A percentile compares a stretch with the other conserved stretches of the same genome.
Evolutionary conservation across 2,113 vertebrate species (phyloP).

Genomic region (Oncorhynchus kisutch): DNA sequence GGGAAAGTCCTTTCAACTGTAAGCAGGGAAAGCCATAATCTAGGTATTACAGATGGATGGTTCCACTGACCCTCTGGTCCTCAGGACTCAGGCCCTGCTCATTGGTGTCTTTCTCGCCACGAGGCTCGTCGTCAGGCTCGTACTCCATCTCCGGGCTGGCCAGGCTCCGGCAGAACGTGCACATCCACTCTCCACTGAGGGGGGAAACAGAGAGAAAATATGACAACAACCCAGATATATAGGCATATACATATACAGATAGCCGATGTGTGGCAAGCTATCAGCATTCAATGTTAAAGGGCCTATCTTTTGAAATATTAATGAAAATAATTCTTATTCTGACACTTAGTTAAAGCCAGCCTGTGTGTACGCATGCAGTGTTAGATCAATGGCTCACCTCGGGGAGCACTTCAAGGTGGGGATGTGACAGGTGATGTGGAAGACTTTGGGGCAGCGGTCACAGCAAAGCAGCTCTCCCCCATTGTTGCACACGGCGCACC

Average conservation of each 20-base stretch:
- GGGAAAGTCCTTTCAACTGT: too few relatives aligned
- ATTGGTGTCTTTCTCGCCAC: constrained; percentile 80
- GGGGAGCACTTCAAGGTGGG: constrained; percentile 89
- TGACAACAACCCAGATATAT: too few relatives aligned
- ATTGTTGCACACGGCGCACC: constrained; percentile 97
- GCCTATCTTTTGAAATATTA: too few relatives aligned
- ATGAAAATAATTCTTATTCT: too few relatives aligned
- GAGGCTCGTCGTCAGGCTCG: constrained; percentile 79
- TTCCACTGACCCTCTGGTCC: constrained; percentile 86
- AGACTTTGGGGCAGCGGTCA: constrained; percentile 97
- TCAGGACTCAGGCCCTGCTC: constrained; percentile 83
- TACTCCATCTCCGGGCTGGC: constrained; percentile 86
- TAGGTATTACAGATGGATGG: too few relatives aligned
- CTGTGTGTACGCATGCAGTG: too few relatives aligned
- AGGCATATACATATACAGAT: too few relatives aligned
- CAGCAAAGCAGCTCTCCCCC: constrained; percentile 95
- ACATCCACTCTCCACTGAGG: constrained; percentile 88
- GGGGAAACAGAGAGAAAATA: constrained; percentile 1
- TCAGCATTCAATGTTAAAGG: too few relatives aligned
- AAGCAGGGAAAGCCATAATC: too few relatives aligned
- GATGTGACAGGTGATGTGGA: constrained; percentile 97
- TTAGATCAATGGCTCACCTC: constrained; percentile 84
- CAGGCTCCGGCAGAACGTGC: constrained; percentile 88
- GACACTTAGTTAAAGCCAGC: too few relatives aligned
- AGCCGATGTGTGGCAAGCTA: too few relatives aligned